Base-by-base conservation (phyloP, 2,113 vertebrate species). In the Tachycineta bicolor region DNA sequence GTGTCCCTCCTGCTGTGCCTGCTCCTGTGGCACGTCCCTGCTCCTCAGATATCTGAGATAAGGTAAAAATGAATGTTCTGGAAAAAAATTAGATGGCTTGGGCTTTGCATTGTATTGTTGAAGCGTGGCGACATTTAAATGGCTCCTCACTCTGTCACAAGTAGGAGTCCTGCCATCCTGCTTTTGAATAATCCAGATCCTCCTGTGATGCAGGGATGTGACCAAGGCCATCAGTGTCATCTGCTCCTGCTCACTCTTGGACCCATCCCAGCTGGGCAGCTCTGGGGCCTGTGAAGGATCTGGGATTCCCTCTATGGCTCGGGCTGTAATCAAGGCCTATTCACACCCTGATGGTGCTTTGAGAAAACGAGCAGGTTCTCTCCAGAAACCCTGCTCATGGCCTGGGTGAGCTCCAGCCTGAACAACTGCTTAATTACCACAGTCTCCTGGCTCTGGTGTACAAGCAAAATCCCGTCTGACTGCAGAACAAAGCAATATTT, bases 381-480 rank as follows among this genome's bases (percentile, higher is more conserved):
- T 59, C 65, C n/a, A 73, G 56, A 93, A 37, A 20, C 34, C 4
- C 73, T 10, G 77, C 69, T 86, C 20, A 1, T 9, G 59, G 37
- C 37, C 9, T 37, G 37, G 37, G 37, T 37, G 37, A 37, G 58
- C 87, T 93, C 64, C 73, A 94, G 84, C 63, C 84, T 29, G 12
- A 74, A 33, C 16, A 87, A 28, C 65, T 62, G 44, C 82, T 91
- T 91, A 59, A 93, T 96, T 87, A 89, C 20, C 62, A n/a, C 9
- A 18, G 70, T 65, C 84, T 91, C 56, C 90, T 91, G 84, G 84
- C 78, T 39, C 5, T 63, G 65, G 34, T 34, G 65, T 3, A 4
- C 47, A 19, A 44, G 22, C 39, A 78, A 41, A 87, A 82, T 71
- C 78, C 81, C 50, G 26, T 49, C 78, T 68, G 67, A 52, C 79